phyloP scores from a whole-genome alignment of 2,888 invertebrate species.

The Agonopterix heracliana region DNA sequence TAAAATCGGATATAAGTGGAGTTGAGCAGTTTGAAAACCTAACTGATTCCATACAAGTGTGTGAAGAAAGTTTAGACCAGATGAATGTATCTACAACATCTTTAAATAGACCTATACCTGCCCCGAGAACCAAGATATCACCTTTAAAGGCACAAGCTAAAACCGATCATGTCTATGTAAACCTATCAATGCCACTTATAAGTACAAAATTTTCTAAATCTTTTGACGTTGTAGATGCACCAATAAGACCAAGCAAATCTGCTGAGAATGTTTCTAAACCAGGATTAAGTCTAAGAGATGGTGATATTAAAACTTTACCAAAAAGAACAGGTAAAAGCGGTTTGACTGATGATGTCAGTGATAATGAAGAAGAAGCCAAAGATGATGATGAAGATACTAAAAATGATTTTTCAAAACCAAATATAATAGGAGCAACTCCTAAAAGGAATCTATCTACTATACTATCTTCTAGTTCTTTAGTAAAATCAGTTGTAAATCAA shows the following conservation, averaged over 20 bases:
- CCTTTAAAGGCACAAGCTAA: constrained; percentile 54
- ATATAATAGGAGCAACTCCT: constrained; percentile 65
- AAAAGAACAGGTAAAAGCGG: constrained; percentile 21
- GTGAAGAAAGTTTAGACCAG: constrained; percentile 64
- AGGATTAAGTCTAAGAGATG: constrained; percentile 12
- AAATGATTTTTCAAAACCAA: constrained; percentile 45
- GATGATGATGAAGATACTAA: constrained; percentile 23
- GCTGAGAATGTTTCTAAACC: constrained; percentile 47
- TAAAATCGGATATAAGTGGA: constrained; percentile 56
- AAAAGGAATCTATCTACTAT: constrained; percentile 48
- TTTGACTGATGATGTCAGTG: constrained; percentile 18
- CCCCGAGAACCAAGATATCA: constrained; percentile 71
- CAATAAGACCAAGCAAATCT: constrained; percentile 53
- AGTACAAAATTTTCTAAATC: constrained; percentile 44
- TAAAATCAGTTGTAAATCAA: constrained; percentile 60
- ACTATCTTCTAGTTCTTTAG: constrained; percentile 62
- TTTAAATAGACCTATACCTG: constrained; percentile 75
- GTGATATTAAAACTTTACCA: constrained; percentile 15
- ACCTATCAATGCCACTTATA: constrained; percentile 72
- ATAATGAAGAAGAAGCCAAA: constrained; percentile 23
- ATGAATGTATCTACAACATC: constrained; percentile 59
- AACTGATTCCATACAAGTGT: constrained; percentile 80
- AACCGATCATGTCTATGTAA: constrained; percentile 75
- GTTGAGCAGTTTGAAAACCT: constrained; percentile 77
- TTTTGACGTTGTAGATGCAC: constrained; percentile 51